Conservation (phyloP, 2,888 invertebrate species). For the Brenthis hecate region DNA sequence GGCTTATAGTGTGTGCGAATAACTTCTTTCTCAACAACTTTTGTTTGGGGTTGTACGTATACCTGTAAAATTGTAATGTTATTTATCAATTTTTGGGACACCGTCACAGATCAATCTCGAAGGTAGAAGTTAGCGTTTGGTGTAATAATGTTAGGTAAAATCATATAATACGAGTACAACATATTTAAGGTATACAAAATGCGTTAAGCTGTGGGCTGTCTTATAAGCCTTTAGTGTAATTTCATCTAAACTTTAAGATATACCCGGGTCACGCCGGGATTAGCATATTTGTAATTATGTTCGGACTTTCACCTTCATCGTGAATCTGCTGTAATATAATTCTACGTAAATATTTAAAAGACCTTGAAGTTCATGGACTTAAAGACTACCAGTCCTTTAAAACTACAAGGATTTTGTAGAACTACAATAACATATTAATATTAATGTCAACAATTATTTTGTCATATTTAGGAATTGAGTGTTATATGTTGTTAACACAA, state of each 20-base stretch:
- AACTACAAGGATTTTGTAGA: slow-evolving; percentile 35
- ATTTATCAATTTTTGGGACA: no score
- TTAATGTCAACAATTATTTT: not conserved
- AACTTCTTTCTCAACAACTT: slow-evolving; percentile 58
- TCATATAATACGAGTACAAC: not conserved
- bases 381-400: slow-evolving; percentile 37
- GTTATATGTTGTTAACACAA: slow-evolving; percentile 30
- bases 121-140: slow-evolving; percentile 29
- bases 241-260: slow-evolving; percentile 43
- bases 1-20: slow-evolving; percentile 61
- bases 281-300: slow-evolving; percentile 37
- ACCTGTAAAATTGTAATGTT: slow-evolving; percentile 51
- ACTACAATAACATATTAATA: not conserved
- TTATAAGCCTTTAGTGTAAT: slow-evolving; percentile 52
- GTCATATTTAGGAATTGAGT: not conserved
- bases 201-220: slow-evolving; percentile 46
- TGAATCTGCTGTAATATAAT: slow-evolving; percentile 42
- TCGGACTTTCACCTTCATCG: slow-evolving; percentile 45
- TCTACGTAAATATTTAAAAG: slow-evolving; percentile 53
- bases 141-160: slow-evolving; percentile 3
- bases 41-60: slow-evolving; percentile 54
- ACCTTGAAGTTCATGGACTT: slow-evolving; percentile 47
- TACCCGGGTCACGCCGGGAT: slow-evolving; percentile 54
- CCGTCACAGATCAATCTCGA: not conserved
- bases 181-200: slow-evolving; percentile 24